Conservation (phyloP, 2,888 invertebrate genomes). For the Nipponacmea schrenckii region DNA sequence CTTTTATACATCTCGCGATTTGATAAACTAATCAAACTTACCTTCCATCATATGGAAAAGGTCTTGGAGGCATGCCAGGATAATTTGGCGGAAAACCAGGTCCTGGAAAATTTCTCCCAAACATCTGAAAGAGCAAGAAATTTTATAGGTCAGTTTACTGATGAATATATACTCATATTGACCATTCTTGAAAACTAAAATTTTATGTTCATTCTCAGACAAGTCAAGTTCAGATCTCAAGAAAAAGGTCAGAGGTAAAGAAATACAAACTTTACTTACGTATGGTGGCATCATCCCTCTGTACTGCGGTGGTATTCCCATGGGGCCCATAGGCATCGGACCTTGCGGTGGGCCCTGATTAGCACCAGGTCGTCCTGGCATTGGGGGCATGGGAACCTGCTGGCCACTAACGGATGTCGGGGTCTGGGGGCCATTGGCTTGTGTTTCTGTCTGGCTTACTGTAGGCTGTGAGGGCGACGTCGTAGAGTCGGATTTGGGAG, state of each 20-base stretch:
- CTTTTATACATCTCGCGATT: too few species aligned
- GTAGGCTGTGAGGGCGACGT: conserved; percentile 56
- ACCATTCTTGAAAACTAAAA: too few species aligned
- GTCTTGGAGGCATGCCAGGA: conserved; percentile 61
- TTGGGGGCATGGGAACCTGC: conserved; percentile 33
- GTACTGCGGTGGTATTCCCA: conserved; percentile 62
- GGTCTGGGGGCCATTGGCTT: conserved; percentile 60
- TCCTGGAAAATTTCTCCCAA: conserved; percentile 62
- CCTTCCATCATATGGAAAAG: conserved; percentile 61
- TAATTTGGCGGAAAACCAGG: conserved; percentile 64
- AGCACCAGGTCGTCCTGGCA: conserved; percentile 52
- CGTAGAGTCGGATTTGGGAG: conserved; percentile 55
- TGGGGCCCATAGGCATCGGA: conserved; percentile 55
- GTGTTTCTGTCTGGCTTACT: conserved; percentile 58
- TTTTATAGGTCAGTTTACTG: too few species aligned
- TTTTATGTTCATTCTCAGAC: too few species aligned
- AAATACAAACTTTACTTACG: conserved; percentile 40
- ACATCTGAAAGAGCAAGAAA: conserved; percentile 60
- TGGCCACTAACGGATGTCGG: conserved; percentile 56
- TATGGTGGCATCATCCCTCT: conserved; percentile 67
- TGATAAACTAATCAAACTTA: conserved; percentile 31
- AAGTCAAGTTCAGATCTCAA: too few species aligned
- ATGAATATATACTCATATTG: neutral
- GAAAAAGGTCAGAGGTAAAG: too few species aligned
- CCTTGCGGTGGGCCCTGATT: conserved; percentile 47